phyloP scores from a whole-genome alignment of 2,797 vertebrate genomes.

The Lophura swinhoii region DNA sequence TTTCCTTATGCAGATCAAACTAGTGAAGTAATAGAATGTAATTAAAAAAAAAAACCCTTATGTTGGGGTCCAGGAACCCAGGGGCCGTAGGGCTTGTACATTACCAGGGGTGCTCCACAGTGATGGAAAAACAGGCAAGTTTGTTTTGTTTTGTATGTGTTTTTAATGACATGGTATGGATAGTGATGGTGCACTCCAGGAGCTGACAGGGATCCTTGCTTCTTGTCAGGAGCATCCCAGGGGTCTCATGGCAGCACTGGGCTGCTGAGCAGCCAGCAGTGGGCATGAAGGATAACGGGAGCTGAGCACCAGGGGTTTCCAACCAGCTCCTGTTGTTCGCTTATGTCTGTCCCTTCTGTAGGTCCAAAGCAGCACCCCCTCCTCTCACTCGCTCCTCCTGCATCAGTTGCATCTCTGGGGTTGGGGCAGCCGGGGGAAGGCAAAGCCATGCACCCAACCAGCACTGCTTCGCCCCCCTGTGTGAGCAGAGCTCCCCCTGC shows the following conservation, averaged over 20 bases:
- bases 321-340: constrained; percentile 9
- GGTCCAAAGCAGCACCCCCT: not conserved
- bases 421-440: not conserved
- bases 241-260: not conserved
- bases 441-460: not conserved
- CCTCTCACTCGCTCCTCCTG: not conserved
- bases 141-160: not conserved
- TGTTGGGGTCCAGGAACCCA: fast-evolving
- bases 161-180: not conserved
- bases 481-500: fast-evolving
- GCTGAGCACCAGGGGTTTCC: not conserved
- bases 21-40: not conserved
- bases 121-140: not conserved
- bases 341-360: constrained; percentile 28
- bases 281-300: not conserved
- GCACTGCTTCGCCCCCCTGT: not conserved
- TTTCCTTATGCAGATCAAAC: not conserved
- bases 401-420: fast-evolving
- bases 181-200: not conserved
- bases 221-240: not conserved
- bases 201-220: not conserved
- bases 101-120: not conserved
- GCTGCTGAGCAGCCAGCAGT: not conserved
- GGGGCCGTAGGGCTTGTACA: not conserved
- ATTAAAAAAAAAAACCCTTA: not conserved